Percentiles rank a stretch among this genome's conserved stretches.
These are phyloP conservation scores for Magallana gigas DNA, from an alignment of 1,140 invertebrate genomes.

Conservation along the genomic window DNA sequence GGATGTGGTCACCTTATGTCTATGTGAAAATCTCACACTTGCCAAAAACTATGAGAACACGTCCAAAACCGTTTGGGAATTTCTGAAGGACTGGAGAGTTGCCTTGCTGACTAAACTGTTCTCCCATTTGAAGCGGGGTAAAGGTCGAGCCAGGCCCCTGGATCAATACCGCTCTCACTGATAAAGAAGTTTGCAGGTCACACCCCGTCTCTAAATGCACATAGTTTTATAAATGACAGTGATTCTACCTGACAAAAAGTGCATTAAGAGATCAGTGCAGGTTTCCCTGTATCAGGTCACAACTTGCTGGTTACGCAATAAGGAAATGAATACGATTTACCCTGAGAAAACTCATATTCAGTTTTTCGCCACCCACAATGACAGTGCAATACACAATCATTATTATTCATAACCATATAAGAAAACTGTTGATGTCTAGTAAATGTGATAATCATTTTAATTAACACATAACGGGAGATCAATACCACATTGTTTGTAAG, in stretches of 20 bases:
- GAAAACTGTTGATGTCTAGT: neutral
- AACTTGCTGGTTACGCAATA: conserved; percentile 7
- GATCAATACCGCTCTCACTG: conserved; percentile 34
- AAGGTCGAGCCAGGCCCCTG: neutral
- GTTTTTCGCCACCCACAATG: neutral
- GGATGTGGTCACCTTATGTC: neutral
- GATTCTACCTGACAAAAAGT: conserved; percentile 26
- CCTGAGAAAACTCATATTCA: conserved; percentile 3
- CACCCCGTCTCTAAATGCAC: conserved; percentile 12
- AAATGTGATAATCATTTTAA: neutral
- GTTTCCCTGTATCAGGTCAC: neutral
- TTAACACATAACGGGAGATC: neutral
- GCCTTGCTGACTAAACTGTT: conserved; percentile 24
- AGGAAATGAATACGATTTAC: neutral
- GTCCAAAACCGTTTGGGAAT: neutral
- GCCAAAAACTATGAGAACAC: neutral
- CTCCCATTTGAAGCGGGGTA: neutral
- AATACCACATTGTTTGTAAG: no score
- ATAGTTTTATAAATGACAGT: conserved; percentile 28
- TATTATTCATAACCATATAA: neutral
- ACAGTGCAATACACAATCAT: neutral
- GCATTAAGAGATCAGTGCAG: conserved; percentile 22
- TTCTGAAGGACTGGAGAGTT: conserved; percentile 13
- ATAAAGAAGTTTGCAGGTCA: conserved; percentile 18
- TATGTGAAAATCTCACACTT: neutral